Conservation (phyloP, 1,140 invertebrate species). For the Trinorchestia longiramus region DNA sequence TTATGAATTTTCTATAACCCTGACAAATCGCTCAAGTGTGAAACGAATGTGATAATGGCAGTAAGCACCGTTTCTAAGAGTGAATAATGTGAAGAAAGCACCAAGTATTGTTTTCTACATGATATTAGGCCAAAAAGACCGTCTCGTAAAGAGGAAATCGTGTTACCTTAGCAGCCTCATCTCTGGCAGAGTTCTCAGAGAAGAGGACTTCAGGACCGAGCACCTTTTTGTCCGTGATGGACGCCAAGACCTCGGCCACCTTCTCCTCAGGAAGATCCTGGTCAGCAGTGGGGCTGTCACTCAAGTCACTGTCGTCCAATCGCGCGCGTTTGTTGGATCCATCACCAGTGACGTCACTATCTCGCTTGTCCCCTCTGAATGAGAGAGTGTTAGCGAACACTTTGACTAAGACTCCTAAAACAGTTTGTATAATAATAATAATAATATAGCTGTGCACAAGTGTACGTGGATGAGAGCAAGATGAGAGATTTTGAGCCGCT, state of each 20-base stretch:
- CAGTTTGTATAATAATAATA: too few species aligned
- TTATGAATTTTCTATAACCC: too few species aligned
- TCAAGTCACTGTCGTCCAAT: background rate
- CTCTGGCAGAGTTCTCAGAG: constrained; percentile 86
- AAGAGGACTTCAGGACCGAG: constrained; percentile 85
- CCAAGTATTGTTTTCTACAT: background rate
- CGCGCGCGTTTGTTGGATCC: constrained; percentile 68
- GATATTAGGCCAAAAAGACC: background rate
- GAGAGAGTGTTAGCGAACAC: background rate
- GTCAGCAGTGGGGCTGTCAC: constrained; percentile 69
- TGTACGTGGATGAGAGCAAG: too few species aligned
- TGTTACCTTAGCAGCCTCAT: constrained; percentile 85
- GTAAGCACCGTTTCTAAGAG: too few species aligned
- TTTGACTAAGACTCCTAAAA: too few species aligned
- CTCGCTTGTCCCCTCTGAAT: constrained; percentile 57
- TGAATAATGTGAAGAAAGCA: too few species aligned
- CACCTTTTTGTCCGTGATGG: constrained; percentile 83
- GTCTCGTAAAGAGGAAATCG: background rate
- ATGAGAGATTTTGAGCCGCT: too few species aligned
- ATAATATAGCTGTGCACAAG: too few species aligned
- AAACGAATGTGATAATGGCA: too few species aligned
- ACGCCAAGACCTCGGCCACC: constrained; percentile 81
- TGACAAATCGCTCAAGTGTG: too few species aligned
- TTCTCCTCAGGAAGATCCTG: constrained; percentile 74
- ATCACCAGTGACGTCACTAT: constrained; percentile 71